Conservation (phyloP, 1,140 invertebrate species). For the Battus philenor region DNA sequence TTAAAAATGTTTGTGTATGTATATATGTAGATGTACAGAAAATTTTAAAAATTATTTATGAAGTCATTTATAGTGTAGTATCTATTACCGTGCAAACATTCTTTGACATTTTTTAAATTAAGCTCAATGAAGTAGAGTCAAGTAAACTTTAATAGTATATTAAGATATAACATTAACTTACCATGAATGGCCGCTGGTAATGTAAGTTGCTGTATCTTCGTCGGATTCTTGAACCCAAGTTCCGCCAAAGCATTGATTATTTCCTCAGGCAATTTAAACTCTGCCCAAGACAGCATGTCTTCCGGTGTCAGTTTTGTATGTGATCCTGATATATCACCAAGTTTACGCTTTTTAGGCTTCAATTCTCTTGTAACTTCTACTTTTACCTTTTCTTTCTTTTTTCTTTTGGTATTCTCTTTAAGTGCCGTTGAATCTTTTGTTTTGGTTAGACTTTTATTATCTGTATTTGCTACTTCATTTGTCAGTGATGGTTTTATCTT, state of each 20-base stretch:
- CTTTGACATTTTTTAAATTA: too few species aligned
- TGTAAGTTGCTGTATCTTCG: slow-evolving; percentile 86
- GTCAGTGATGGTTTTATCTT: slow-evolving; percentile 38
- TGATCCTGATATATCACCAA: slow-evolving; percentile 36
- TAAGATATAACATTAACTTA: slow-evolving; percentile 33
- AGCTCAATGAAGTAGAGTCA: too few species aligned
- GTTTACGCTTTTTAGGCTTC: slow-evolving; percentile 35
- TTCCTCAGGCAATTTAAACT: slow-evolving; percentile 81
- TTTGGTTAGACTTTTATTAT: slow-evolving; percentile 19
- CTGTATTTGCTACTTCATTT: slow-evolving; percentile 34
- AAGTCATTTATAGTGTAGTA: too few species aligned
- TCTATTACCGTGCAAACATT: too few species aligned
- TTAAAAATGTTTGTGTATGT: too few species aligned
- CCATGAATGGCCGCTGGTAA: slow-evolving; percentile 91
- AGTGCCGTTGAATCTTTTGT: slow-evolving; percentile 26
- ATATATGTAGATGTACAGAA: too few species aligned
- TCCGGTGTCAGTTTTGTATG: slow-evolving; percentile 43
- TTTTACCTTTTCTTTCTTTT: slow-evolving; percentile 17
- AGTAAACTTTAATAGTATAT: not conserved
- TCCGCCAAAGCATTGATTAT: slow-evolving; percentile 86
- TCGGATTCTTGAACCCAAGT: slow-evolving; percentile 87
- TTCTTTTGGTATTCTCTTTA: slow-evolving; percentile 17
- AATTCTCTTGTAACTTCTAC: slow-evolving; percentile 8
- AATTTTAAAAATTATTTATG: too few species aligned
- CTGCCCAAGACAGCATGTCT: slow-evolving; percentile 83